Evolutionary conservation across 2,888 invertebrate species (phyloP), one percentile per base, ranked within the genome.

Genomic region (Agrilus mali): DNA sequence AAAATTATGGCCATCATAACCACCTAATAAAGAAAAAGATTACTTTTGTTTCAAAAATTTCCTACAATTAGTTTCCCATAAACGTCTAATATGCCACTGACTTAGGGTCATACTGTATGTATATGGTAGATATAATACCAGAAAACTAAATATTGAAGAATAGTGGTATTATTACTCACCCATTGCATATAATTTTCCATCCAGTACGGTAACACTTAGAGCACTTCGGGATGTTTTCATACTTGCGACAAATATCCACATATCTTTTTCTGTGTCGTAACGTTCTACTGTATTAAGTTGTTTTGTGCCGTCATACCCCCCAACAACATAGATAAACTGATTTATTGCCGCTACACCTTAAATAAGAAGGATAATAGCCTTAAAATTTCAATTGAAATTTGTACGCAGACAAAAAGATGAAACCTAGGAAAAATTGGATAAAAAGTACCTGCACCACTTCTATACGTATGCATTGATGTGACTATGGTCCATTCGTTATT

Each of bases 291-390:
- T 77, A 44, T 81, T 75, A 40, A 94, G 70, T 64, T 93, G 93
- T 45, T 77, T 75, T 38, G 74, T 71, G 10, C 90, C 90, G 68
- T 93, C 89, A 66, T 89, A 93, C n/a, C 94, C 94, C 40, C 94
- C 94, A 45, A 93, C 83, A n/a, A 90, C 92, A 66, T 87, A 94
- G 51, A 94, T 85, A 63, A 75, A 84, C 60, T 89, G 87, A 58
- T 85, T 86, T 56, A 92, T 71, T 12, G 84, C 83, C 5, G 84
- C 86, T 34, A 90, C 88, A 45, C 90, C 82, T 81, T 57, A 3
- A 57, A 57, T 36, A 41, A 31, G 38, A 40, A 22, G 16, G 16
- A 15, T 33, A 33, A 33, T 5, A 14, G n/a, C 35, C n/a, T 14
- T 35, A 35, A 35, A 15, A n/a, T 10, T 16, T 8, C 8, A 35